Base-by-base conservation (phyloP, 2,888 invertebrate species). In the Drosophila birchii region DNA sequence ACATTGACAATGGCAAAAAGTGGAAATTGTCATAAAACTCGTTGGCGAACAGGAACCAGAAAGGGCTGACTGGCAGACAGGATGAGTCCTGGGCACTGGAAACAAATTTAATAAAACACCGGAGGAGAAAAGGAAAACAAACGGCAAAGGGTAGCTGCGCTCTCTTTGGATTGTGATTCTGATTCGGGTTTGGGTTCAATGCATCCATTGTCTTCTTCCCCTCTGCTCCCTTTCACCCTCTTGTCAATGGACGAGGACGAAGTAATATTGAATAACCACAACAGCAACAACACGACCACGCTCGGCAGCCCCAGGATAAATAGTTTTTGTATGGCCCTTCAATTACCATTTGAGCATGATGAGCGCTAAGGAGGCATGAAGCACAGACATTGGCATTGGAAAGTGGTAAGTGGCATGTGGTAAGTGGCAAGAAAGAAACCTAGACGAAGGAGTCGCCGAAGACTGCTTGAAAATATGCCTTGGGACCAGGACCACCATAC, bases 311-410 rank as follows among this genome's bases (percentile, higher is more conserved):
- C 74, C 74, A 79, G 89, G 89, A 89, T 86, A 89, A 86, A 86
- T 86, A 86, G 86, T 86, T 89, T 89, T 80, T 89, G 71, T 84
- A 71, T 81, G 83, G 78, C 88, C 90, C 91, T 91, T 89, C 78
- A 91, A 90, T 89, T 88, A 88, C 83, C 91, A 91, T 90, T 88
- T 88, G 85, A 86, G 87, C 91, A 84, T 91, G 90, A 91, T 88
- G 87, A 90, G 81, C 87, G 78, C 79, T 82, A 78, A 88, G 86
- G 88, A 86, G 89, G 76, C 85, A 78, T 76, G 79, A 68, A 70
- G 84, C 47, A 39, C 20, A 58, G 71, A 45, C 69, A 69, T 23
- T 43, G 54, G 49, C 73, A 61, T 70, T 51, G 70, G 59, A 66
- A 71, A 78, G 78, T 77, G 66, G 70, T 75, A 67, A 86, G 78